phyloP scores from a whole-genome alignment of 2,113 vertebrate species.

The Dicaeum eximium region DNA sequence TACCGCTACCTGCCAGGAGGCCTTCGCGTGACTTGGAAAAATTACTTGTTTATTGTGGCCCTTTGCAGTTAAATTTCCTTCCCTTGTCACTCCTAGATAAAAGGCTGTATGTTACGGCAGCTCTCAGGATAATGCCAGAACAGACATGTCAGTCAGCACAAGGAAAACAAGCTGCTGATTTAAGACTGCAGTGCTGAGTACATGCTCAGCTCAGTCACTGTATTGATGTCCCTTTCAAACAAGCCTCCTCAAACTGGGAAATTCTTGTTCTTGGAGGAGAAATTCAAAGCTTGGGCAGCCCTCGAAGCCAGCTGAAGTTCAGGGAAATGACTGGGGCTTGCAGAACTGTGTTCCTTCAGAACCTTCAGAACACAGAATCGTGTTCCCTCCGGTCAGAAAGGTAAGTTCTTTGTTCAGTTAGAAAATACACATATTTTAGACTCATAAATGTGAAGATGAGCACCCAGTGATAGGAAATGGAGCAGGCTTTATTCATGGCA shows the following conservation, averaged over 20 bases:
- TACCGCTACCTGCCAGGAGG: not conserved
- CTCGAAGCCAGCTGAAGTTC: not conserved
- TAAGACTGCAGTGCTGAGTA: not conserved
- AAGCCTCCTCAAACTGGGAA: not conserved
- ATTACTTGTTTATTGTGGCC: not conserved
- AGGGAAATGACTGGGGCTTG: not conserved
- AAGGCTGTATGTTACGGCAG: not conserved
- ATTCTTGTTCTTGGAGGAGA: not conserved
- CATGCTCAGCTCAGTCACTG: rapidly evolving
- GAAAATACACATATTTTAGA: not conserved
- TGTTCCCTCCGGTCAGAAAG: not conserved
- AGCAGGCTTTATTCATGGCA: not conserved
- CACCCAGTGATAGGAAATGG: not conserved
- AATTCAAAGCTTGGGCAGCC: not conserved
- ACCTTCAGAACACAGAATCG: too few relatives aligned
- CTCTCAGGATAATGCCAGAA: not conserved
- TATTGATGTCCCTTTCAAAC: not conserved
- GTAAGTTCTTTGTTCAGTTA: not conserved
- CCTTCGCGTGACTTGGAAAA: not conserved
- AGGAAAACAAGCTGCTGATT: not conserved
- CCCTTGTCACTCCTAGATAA: not conserved
- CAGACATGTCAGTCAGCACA: not conserved
- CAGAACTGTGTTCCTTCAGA: rapidly evolving
- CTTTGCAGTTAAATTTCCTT: slow-evolving; percentile 7
- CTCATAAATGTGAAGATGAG: not conserved